Conservation (phyloP, 2,797 vertebrate species). For the Sebastes hubbsi region DNA sequence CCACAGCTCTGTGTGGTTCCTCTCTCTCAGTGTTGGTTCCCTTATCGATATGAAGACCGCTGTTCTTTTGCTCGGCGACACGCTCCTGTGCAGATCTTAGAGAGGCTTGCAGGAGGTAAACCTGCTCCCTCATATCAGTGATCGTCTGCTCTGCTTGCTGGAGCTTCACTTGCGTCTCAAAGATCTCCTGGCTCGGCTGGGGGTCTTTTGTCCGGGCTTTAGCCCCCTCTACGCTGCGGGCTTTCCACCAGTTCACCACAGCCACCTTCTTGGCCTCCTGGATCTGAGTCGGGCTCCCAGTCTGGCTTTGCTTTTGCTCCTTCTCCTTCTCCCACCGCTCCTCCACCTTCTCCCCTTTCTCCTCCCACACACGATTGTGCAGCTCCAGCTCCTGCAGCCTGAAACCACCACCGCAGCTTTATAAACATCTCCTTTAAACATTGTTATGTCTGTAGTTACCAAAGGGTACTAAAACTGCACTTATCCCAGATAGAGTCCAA, state of each 20-base stretch:
- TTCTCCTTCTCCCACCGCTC: conserved; percentile 60
- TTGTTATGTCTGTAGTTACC: conserved; percentile 65
- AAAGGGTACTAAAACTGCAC: conserved; percentile 76
- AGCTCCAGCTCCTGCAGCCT: conserved; percentile 79
- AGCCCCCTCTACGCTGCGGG: conserved; percentile 53
- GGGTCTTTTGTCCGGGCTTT: conserved; percentile 31
- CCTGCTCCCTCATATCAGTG: conserved; percentile 69
- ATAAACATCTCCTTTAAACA: conserved; percentile 72
- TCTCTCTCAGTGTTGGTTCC: conserved; percentile 53
- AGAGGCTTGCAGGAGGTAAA: conserved; percentile 60
- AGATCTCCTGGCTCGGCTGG: conserved; percentile 25
- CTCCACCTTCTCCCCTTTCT: conserved; percentile 69
- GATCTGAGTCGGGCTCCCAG: conserved; percentile 37
- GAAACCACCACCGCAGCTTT: conserved; percentile 63
- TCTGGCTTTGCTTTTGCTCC: conserved; percentile 60
- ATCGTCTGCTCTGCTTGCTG: conserved; percentile 61
- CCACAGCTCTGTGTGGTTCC: conserved; percentile 9
- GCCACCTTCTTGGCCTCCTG: conserved; percentile 62
- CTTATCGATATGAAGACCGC: conserved; percentile 40
- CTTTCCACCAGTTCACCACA: conserved; percentile 77
- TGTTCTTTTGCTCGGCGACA: conserved; percentile 24
- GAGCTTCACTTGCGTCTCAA: conserved; percentile 55
- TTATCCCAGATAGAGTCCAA: conserved; percentile 55
- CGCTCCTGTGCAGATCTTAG: conserved; percentile 53
- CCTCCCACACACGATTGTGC: conserved; percentile 67